Percentiles rank a stretch among this genome's conserved stretches.
Evolutionary conservation across 2,113 vertebrate genomes (phyloP).

Genomic region (Odobenus rosmarus): DNA sequence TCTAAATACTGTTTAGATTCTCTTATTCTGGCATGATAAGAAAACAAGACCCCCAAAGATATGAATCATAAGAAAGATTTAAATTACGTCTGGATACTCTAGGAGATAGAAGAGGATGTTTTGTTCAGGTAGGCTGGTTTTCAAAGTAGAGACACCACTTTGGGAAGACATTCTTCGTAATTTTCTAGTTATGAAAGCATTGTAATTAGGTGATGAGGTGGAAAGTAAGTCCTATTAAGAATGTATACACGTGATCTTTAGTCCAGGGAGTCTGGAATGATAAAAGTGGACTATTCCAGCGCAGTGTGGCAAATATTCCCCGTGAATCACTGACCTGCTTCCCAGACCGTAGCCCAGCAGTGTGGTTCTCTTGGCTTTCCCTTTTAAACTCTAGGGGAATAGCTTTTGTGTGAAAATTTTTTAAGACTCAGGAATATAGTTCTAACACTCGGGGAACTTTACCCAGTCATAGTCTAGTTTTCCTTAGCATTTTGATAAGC

Average conservation of each 20-base stretch:
- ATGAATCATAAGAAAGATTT: background rate
- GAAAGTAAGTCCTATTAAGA: background rate
- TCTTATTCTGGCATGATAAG: background rate
- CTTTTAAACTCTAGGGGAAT: background rate
- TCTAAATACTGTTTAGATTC: background rate
- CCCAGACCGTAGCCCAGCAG: background rate
- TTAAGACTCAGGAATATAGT: background rate
- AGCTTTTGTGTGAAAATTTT: background rate
- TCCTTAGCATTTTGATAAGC: background rate
- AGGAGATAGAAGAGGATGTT: background rate
- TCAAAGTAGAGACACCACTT: background rate
- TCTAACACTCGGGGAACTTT: background rate
- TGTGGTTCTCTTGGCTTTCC: background rate
- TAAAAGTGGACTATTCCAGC: background rate
- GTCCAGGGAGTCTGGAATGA: background rate
- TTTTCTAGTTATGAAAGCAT: background rate
- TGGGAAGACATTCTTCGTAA: background rate
- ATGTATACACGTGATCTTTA: background rate
- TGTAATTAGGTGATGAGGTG: background rate
- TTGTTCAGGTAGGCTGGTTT: background rate
- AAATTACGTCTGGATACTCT: background rate
- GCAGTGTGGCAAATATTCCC: background rate
- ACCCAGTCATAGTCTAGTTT: background rate
- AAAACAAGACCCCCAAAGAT: background rate
- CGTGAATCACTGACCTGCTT: background rate